phyloP scores from a whole-genome alignment of 2,888 invertebrate species.

The Erebia ligea region DNA sequence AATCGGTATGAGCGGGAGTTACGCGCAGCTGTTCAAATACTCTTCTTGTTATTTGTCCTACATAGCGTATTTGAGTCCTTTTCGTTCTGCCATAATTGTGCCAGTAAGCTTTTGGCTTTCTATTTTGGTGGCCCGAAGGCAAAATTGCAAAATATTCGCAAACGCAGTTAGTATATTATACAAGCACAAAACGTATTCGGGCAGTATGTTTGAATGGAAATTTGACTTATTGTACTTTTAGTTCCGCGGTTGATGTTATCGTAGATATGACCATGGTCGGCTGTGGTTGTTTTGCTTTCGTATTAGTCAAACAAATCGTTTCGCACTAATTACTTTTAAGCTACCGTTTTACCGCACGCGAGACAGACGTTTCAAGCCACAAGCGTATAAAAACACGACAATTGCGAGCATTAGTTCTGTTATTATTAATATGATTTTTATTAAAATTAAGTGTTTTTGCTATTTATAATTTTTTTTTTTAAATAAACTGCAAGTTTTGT shows the following conservation, averaged over 20 bases:
- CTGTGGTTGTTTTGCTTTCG: slow-evolving; percentile 57
- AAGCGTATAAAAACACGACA: slow-evolving; percentile 52
- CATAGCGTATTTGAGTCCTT: slow-evolving; percentile 17
- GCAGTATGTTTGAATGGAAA: background rate
- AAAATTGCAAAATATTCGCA: slow-evolving; percentile 20
- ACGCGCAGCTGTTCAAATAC: slow-evolving; percentile 73
- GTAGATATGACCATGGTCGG: slow-evolving; percentile 48
- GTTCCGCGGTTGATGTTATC: slow-evolving; percentile 55
- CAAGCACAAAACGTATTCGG: background rate
- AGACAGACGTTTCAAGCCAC: slow-evolving; percentile 56
- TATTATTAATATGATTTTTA: slow-evolving; percentile 30
- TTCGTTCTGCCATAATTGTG: slow-evolving; percentile 20
- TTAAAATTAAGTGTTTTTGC: slow-evolving; percentile 40
- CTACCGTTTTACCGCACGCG: slow-evolving; percentile 60
- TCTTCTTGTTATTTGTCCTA: slow-evolving; percentile 71
- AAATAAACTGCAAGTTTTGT: background rate
- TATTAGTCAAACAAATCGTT: slow-evolving; percentile 61
- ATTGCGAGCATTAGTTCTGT: slow-evolving; percentile 56
- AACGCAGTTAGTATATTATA: slow-evolving; percentile 9
- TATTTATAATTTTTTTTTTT: background rate
- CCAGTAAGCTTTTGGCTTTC: slow-evolving; percentile 61
- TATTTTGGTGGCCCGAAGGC: slow-evolving; percentile 60
- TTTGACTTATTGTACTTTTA: slow-evolving; percentile 17
- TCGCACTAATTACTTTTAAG: slow-evolving; percentile 61
- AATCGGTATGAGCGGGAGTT: slow-evolving; percentile 46